Base-by-base conservation (phyloP, 2,888 invertebrate genomes). In the Trichopria drosophilae region DNA sequence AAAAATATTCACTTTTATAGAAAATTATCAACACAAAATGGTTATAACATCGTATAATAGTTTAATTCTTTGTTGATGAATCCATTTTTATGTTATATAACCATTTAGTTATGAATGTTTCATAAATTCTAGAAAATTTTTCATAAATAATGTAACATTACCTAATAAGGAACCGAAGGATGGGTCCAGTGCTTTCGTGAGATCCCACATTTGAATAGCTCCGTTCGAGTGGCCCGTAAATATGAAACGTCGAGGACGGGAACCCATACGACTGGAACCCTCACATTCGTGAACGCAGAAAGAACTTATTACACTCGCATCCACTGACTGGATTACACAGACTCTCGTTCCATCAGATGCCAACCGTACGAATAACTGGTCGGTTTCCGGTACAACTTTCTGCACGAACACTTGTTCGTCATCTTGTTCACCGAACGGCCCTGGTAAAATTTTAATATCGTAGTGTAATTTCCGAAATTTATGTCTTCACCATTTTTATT, bases 241-340 rank as follows among this genome's bases (percentile, higher is more conserved):
- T 66, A 96, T 85, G 69, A 93, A 88, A 32, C 97, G 78, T 4
- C 94, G 80, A 6, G 94, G 94, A 43, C 89, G 78, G 7, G 91
- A 90, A 2, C 92, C 93, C 88, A 93, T 90, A 12, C 97, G 82
- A 66, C 92, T 88, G 1, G 95, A 93, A 2, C 96, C 96, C 75
- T 98, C 98, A 75, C 97, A 97, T 76, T 98, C 97, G 68, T 96
- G 96, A 9, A 97, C 94, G 74, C 91, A 92, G 79, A 97, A 98
- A 12, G 95, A 92, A 44, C 93, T 94, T 47, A 99, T 93, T 10
- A 89, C 88, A 9, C 93, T 91, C 1, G 88, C 88, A 79, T 98
- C 98, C 13, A 97, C 94, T 0, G 97, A 93, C 63, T 90, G 87
- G 59, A 98, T 93, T 4, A 93, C 88, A 77, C 96, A 97, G 16